A percentile compares a stretch with the other conserved stretches of the same genome.
Evolutionary conservation across 1,140 invertebrate species (phyloP).

Genomic region (Drosophila takahashii): DNA sequence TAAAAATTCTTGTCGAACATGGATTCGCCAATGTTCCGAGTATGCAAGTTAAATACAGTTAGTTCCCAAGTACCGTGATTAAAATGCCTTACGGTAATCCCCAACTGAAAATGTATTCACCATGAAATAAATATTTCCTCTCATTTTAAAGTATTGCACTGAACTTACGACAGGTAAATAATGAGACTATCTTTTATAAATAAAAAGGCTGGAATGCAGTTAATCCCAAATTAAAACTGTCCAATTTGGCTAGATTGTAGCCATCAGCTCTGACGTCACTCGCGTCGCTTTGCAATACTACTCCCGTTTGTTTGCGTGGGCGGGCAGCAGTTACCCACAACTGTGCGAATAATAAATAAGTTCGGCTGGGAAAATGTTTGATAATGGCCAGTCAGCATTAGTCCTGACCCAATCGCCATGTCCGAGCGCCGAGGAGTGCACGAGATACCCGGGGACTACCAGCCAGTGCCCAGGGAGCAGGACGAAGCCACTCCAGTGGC

Average conservation of each 20-base stretch:
- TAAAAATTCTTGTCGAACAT: too few relatives aligned
- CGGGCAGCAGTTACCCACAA: constrained; percentile 56
- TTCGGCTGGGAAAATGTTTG: constrained; percentile 37
- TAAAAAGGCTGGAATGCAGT: too few relatives aligned
- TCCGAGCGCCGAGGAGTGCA: constrained; percentile 53
- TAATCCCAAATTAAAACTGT: neutral
- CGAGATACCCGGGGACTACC: constrained; percentile 64
- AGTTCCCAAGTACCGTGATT: too few relatives aligned
- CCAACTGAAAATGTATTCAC: too few relatives aligned
- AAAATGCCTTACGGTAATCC: too few relatives aligned
- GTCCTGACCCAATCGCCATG: constrained; percentile 34
- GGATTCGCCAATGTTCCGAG: too few relatives aligned
- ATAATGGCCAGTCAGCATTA: constrained; percentile 38
- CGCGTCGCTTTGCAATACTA: constrained; percentile 42
- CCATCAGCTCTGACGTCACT: neutral
- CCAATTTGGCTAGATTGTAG: neutral
- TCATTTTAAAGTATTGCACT: too few relatives aligned
- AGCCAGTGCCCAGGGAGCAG: constrained; percentile 48
- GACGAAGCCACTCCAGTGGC: constrained; percentile 39
- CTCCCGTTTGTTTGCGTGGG: constrained; percentile 57
- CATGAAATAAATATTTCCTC: too few relatives aligned
- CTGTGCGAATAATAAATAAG: constrained; percentile 77
- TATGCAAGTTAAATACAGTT: too few relatives aligned
- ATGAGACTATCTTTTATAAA: too few relatives aligned
- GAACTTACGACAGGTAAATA: too few relatives aligned